A percentile compares a stretch with the other conserved stretches of the same genome.
These are phyloP conservation scores for Idaea straminata DNA, from an alignment of 2,888 invertebrate genomes.

Conservation along the genomic window DNA sequence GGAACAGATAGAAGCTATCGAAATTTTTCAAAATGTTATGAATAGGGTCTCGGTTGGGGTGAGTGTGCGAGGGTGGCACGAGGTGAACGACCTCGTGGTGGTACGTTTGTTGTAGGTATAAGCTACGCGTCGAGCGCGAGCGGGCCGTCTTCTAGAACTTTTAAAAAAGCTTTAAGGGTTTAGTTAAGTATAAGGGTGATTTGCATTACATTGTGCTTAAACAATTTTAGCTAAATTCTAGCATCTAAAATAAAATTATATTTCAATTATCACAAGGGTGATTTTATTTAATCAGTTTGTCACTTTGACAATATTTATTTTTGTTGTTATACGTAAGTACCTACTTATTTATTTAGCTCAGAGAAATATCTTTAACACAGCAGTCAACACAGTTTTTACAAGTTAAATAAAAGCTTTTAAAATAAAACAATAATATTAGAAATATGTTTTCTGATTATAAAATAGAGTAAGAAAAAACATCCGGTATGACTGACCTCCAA, in stretches of 20 bases:
- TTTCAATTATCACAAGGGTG: no score
- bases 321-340: no score
- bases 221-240: no score
- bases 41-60: slow-evolving; percentile 39
- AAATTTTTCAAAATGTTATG: slow-evolving; percentile 25
- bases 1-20: slow-evolving; percentile 12
- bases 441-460: not conserved
- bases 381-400: not conserved
- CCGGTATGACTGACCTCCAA: slow-evolving; percentile 46
- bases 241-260: no score
- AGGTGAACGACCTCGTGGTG: slow-evolving; percentile 55
- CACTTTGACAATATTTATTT: no score
- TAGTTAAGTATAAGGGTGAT: not conserved
- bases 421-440: not conserved
- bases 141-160: not conserved
- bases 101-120: slow-evolving; percentile 36
- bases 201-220: no score
- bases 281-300: no score
- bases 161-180: not conserved
- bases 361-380: not conserved
- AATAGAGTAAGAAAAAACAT: slow-evolving; percentile 24
- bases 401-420: no score
- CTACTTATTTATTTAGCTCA: no score
- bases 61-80: slow-evolving; percentile 36
- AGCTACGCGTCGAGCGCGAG: not conserved